A percentile compares a stretch with the other conserved stretches of the same genome.
These are phyloP conservation scores for Pristionchus arcanus DNA, from an alignment of 2,888 invertebrate genomes.

Conservation along the genomic window DNA sequence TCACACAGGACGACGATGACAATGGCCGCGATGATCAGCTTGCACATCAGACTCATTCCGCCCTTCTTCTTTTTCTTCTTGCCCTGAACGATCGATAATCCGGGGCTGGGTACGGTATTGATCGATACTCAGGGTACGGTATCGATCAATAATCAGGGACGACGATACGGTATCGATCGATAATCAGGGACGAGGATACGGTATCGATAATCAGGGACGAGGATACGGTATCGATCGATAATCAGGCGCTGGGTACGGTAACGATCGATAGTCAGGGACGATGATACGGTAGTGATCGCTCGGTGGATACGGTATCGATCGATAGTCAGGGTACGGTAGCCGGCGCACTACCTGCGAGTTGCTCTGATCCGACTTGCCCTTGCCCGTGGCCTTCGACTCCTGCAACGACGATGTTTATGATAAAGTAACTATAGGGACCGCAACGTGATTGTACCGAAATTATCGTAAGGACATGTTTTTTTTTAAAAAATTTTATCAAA, in stretches of 20 bases:
- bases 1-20: not conserved
- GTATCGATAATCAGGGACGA: not conserved
- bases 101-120: no score
- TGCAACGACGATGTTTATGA: no score
- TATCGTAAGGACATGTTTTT: no score
- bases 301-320: no score
- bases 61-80: slow-evolving; percentile 9
- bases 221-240: no score
- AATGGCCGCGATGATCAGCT: not conserved
- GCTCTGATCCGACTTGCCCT: not conserved
- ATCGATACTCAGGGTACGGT: not conserved
- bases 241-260: no score
- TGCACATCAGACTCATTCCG: not conserved
- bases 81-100: not conserved
- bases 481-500: no score
- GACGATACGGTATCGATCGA: no score
- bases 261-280: not conserved
- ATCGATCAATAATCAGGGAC: no score
- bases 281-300: no score
- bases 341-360: not conserved
- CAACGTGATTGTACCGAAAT: no score
- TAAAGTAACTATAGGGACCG: no score
- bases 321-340: not conserved
- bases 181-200: not conserved
- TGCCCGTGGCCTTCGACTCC: not conserved